These are phyloP conservation scores for Sinocyclocheilus rhinocerous DNA, from an alignment of 2,113 vertebrate species.

Conservation along the genomic window DNA sequence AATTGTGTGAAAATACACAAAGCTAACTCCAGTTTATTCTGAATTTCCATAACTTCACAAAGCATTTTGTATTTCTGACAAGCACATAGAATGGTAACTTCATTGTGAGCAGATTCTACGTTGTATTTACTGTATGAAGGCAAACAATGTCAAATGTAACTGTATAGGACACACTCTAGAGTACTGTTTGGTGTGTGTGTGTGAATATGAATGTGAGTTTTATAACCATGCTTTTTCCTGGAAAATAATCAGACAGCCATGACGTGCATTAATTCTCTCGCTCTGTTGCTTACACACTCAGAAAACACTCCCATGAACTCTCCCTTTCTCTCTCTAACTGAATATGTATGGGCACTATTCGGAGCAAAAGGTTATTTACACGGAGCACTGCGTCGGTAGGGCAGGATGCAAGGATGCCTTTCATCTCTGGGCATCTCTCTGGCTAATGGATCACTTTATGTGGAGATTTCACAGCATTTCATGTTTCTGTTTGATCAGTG, in stretches of 20 bases:
- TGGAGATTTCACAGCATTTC: conserved; percentile 45
- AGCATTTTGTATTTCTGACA: background rate
- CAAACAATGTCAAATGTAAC: background rate
- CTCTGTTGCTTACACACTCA: conserved; percentile 46
- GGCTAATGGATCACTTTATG: conserved; percentile 50
- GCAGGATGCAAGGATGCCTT: conserved; percentile 37
- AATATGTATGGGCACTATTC: conserved; percentile 36
- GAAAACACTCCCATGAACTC: conserved; percentile 4
- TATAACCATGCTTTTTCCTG: conserved; percentile 39
- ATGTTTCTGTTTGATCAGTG: conserved; percentile 38
- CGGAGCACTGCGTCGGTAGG: background rate
- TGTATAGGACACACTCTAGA: background rate
- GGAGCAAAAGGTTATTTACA: conserved; percentile 36
- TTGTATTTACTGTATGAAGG: background rate
- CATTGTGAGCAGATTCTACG: background rate
- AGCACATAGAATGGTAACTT: background rate
- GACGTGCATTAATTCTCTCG: conserved; percentile 59
- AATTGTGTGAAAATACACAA: background rate
- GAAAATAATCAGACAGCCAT: conserved; percentile 36
- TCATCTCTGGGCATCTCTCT: conserved; percentile 42
- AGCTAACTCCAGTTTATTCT: background rate
- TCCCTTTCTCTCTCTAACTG: conserved; percentile 4
- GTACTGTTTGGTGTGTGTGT: conserved; percentile 1
- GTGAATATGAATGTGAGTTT: conserved; percentile 22
- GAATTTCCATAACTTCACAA: background rate